Percentiles rank a stretch among this genome's conserved stretches.
Conservation (phyloP, 2,888 invertebrate genomes). For the Phortica magna region DNA sequence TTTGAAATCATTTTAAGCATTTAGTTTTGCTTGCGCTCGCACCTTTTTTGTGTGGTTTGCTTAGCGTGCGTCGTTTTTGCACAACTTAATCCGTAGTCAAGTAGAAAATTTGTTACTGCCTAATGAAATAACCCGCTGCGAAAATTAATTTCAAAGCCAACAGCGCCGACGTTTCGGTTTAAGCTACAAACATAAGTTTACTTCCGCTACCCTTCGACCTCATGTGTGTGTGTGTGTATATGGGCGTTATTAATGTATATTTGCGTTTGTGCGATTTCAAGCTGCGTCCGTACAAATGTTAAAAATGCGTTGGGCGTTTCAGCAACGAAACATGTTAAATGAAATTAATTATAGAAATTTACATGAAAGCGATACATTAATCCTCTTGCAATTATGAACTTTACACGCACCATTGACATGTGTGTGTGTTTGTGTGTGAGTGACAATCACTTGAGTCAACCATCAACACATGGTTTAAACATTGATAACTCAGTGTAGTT, state of each 20-base stretch:
- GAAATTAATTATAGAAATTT: no score
- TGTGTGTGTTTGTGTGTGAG: no score
- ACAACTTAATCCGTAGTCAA: slow-evolving; percentile 1
- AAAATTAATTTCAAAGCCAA: slow-evolving; percentile 20
- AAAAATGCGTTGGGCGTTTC: background rate
- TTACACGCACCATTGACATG: no score
- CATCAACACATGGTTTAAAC: no score
- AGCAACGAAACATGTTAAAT: no score
- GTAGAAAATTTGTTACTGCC: background rate
- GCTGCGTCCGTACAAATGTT: background rate
- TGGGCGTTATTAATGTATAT: background rate
- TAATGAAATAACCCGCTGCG: slow-evolving; percentile 21
- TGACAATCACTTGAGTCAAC: no score
- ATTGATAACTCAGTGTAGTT: no score
- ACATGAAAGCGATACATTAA: no score
- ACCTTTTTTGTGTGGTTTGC: no score
- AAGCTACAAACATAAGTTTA: background rate
- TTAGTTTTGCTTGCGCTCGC: no score
- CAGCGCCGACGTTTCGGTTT: background rate
- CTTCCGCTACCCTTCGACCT: background rate
- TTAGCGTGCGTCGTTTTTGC: background rate
- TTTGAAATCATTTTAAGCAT: no score
- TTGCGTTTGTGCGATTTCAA: background rate
- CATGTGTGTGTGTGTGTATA: background rate
- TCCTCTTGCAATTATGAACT: background rate